Evolutionary conservation across 2,888 invertebrate species (phyloP), one percentile per base, ranked within the genome.

Genomic region (Torymus auratus): DNA sequence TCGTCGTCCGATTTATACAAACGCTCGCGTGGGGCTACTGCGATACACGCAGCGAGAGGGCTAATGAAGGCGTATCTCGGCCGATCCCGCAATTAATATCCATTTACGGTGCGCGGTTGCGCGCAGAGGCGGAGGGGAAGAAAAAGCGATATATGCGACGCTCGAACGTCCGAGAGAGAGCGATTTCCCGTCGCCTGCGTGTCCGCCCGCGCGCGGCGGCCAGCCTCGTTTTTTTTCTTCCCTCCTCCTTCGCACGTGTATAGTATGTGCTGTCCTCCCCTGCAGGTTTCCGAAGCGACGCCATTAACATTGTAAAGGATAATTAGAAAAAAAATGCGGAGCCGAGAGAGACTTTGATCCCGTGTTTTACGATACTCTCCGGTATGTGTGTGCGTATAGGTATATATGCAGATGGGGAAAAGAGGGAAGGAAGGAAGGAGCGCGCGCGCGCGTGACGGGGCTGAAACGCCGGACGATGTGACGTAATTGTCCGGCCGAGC

Each of bases 101-200:
- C 74, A 82, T 82, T 82, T 80, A 81, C 69, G 65, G 69, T 28
- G 13, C 52, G 41, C 23, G n/a, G 41, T 67, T 20, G 41, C 4
- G 17, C 4, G 23, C 52, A 4, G 20, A n/a, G 61, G 14, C 13
- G 28, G 41, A 64, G 2, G 23, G 58, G 65, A 79, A 70, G 68
- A 72, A 55, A 52, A 61, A 50, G 10, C 13, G 60, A 65, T n/a
- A 65, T n/a, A 55, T 88, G 88, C 74, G 58, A 75, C 60, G 83
- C 41, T 41, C 7, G 41, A 7, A 83, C 80, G 81, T 80, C 75
- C 52, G 78, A 73, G 83, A 85, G 78, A 73, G 86, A 73, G 83
- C 85, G 86, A 88, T 85, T 84, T 85, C 73, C 85, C 83, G 84
- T 84, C 85, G 87, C 87, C 15, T 50, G 13, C 23, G 4, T 17